A percentile compares a stretch with the other conserved stretches of the same genome.
phyloP scores from a whole-genome alignment of 1,140 invertebrate species.

The Halyomorpha halys region DNA sequence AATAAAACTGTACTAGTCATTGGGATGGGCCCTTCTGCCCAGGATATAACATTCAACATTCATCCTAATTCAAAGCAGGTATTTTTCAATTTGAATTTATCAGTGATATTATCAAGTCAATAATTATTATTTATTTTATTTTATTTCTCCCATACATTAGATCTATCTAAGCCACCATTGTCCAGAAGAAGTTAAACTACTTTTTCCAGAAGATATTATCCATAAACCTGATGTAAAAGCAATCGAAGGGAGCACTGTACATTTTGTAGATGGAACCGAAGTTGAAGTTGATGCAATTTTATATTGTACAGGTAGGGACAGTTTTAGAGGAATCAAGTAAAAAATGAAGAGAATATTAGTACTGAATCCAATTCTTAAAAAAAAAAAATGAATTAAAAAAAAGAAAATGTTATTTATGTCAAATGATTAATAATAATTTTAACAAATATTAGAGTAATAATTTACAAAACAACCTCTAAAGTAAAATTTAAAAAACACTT shows the following conservation, averaged over 20 bases:
- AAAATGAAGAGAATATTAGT: no score
- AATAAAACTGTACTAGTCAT: slow-evolving; percentile 61
- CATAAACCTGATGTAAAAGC: background rate
- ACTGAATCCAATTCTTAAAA: no score
- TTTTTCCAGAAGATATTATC: background rate
- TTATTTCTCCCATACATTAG: background rate
- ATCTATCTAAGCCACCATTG: background rate
- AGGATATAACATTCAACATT: slow-evolving; percentile 41
- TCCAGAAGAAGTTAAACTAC: background rate
- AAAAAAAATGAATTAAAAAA: no score
- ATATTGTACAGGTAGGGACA: background rate
- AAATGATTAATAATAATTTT: no score
- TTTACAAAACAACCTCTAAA: no score
- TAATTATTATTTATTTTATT: background rate
- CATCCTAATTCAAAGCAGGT: background rate
- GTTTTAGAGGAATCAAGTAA: background rate
- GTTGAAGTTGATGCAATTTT: background rate
- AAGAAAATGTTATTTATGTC: no score
- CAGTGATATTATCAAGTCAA: background rate
- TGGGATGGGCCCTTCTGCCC: slow-evolving; percentile 78
- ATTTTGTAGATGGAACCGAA: background rate
- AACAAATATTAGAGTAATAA: no score
- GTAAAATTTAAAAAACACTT: no score
- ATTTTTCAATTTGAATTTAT: background rate
- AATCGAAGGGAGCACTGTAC: background rate